Evolutionary conservation across 1,140 invertebrate genomes (phyloP), one percentile per base, ranked within the genome.

Genomic region (Sweltsa coloradensis): DNA sequence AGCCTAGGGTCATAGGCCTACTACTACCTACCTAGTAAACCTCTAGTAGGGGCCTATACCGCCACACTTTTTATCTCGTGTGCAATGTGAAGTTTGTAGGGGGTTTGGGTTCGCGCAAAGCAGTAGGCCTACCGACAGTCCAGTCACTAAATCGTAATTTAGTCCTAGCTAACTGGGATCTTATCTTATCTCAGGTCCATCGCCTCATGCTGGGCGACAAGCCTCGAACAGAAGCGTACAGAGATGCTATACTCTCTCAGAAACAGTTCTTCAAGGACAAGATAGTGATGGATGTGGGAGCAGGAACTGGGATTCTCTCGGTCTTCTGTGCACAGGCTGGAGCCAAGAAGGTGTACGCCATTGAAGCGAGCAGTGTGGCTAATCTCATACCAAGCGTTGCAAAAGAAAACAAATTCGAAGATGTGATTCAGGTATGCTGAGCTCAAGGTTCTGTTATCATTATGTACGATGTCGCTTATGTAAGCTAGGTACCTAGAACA

Each of bases 301-400:
- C 90, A 63, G 93, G 92, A 37, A 96, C 81, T 31, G 90, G 92
- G 18, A 95, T 99, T 58, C 69, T 99, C 13, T 95, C 91, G 23
- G 83, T 98, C 75, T 97, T 99, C 73, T 87, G 87, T 60, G 91
- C 91, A 16, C 80, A 91, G 60, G 89, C 91, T 42, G 95, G 93
- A 18, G 93, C 94, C 4, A 75, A 74, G 29, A 82, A 78, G 66
- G 91, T 99, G 1, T 88, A 89, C 66, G 94, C 90, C 11, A 79
- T 98, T 53, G 89, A 96, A 71, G 87, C 90, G 56, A 94, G 89
- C 42, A 78, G 85, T 53, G 78, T 94, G 34, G 78, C 90, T 13
- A 80, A 80, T 56, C 74, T 85, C 53, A 83, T 88, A 6, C 83
- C 86, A 69, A 76, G 87, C 60, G 87, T 95, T 50, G 74, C 86